Evolutionary conservation across 2,113 vertebrate species (phyloP), one percentile per base, ranked within the genome.

Genomic region (Potamarius usumacintae): DNA sequence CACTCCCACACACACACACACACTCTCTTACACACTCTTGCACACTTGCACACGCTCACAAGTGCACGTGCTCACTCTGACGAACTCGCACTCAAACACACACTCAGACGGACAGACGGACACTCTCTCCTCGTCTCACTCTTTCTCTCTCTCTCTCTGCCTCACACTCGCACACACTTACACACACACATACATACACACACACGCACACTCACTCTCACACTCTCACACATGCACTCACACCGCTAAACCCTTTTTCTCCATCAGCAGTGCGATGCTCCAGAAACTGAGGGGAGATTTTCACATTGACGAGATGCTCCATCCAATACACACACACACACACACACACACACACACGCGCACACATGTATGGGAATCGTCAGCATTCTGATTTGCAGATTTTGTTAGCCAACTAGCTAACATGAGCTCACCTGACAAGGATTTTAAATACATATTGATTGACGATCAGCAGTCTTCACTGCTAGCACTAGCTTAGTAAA

Each of bases 231-330:
- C 77, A 83, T 17, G 65, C 79, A 87, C 62, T 74, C 71, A 74
- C 57, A 85, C 90, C 84, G 79, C 94, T 94, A 94, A 95, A 95
- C 91, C 90, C 91, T 94, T 94, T 94, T 94, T 94, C 92, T 93
- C 92, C 93, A 95, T 94, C 89, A 88, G 93, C 94, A 95, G 94
- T 93, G 93, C 80, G 71, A 93, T 72, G 93, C 91, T 94, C 93
- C 93, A 91, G 94, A 90, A 86, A 87, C 94, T 94, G 94, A 92
- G 92, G 53, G 93, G 94, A 92, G 94, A 94, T 96, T 95, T 95
- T 96, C 95, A 95, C 94, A 94, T 92, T 89, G 90, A 92, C 89
- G 88, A 86, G 85, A 91, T 90, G 91, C 92, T 93, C 82, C 85
- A 79, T 87, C 87, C 85, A 90, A 92, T 88, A 90, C 87, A 82